Percentiles rank a stretch among this genome's conserved stretches.
Evolutionary conservation across 2,888 invertebrate genomes (phyloP).

Genomic region (Parascotia fuliginaria): DNA sequence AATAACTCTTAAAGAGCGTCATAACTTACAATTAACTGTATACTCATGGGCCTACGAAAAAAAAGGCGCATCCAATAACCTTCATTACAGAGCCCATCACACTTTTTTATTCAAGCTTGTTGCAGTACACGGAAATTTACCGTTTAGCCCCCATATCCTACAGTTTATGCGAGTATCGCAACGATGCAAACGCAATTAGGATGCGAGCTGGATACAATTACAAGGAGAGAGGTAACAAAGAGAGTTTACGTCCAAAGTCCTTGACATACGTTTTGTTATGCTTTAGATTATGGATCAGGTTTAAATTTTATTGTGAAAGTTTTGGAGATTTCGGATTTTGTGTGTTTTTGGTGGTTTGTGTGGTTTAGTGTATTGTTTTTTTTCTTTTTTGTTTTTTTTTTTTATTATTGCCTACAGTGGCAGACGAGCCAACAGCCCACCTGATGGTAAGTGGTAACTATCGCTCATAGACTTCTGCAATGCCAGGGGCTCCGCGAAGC

Average conservation of each 20-base stretch:
- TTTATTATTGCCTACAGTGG: too few relatives aligned
- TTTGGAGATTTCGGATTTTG: too few relatives aligned
- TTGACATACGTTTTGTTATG: background rate
- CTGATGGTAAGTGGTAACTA: too few relatives aligned
- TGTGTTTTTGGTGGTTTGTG: too few relatives aligned
- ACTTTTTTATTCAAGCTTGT: conserved; percentile 17
- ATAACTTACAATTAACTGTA: too few relatives aligned
- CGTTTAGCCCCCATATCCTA: conserved; percentile 10
- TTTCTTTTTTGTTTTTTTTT: too few relatives aligned
- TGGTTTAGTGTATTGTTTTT: too few relatives aligned
- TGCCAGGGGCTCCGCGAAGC: too few relatives aligned
- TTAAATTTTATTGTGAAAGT: background rate
- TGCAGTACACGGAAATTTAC: conserved; percentile 25
- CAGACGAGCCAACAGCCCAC: too few relatives aligned
- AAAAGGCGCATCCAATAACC: conserved; percentile 1
- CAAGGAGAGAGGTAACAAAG: conserved; percentile 5
- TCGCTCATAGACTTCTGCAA: too few relatives aligned
- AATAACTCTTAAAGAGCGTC: too few relatives aligned
- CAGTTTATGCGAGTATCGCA: background rate
- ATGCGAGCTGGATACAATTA: conserved; percentile 13
- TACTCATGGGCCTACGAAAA: background rate
- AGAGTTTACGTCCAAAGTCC: conserved; percentile 3
- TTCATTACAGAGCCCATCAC: conserved; percentile 5
- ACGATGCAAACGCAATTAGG: conserved; percentile 20
- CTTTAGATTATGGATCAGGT: background rate